phyloP scores from a whole-genome alignment of 2,888 invertebrate genomes.

The Ferrisia virgata region DNA sequence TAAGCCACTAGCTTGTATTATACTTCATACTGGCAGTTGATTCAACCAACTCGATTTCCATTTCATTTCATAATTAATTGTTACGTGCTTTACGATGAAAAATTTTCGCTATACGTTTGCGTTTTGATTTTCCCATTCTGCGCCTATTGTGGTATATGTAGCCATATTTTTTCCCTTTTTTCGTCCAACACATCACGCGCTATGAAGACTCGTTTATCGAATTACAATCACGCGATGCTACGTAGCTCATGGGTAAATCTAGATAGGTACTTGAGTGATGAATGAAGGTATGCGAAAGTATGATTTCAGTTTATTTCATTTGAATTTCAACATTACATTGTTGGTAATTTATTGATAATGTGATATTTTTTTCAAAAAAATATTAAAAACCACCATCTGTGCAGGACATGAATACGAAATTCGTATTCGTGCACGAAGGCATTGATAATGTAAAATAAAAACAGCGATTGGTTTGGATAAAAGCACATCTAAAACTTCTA shows the following conservation, averaged over 20 bases:
- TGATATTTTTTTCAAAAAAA: no score
- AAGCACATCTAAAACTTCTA: no score
- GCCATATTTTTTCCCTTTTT: no score
- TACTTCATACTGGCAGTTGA: background rate
- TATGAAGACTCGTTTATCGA: background rate
- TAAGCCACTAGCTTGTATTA: background rate
- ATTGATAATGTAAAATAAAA: no score
- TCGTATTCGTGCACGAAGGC: no score
- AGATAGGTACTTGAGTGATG: background rate
- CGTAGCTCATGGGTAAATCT: background rate
- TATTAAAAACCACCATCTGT: no score
- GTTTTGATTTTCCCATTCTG: background rate
- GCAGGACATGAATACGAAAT: no score
- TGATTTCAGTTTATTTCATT: background rate
- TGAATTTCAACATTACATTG: no score
- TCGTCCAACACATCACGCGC: background rate
- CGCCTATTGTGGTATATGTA: background rate
- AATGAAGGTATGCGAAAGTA: background rate
- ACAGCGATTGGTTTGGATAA: no score
- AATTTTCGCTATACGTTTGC: background rate
- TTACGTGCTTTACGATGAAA: background rate
- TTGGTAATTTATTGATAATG: no score
- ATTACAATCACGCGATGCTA: background rate
- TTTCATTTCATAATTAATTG: background rate
- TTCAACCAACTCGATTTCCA: background rate